Base-by-base conservation (phyloP, 2,113 vertebrate species). In the Canis aureus region DNA sequence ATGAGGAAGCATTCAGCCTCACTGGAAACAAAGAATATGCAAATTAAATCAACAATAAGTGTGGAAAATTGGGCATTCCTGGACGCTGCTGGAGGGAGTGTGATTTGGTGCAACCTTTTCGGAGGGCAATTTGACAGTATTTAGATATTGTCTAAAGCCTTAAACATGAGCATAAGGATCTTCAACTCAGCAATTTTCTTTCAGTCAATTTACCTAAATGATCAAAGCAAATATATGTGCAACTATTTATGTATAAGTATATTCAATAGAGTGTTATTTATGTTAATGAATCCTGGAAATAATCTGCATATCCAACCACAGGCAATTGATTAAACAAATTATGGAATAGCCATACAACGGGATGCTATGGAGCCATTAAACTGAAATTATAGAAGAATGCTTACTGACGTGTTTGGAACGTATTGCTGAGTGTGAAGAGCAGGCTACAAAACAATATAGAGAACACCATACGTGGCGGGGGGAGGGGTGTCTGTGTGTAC, bases 11-110 rank as follows among this genome's bases (percentile, higher is more conserved):
- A 60, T 73, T 97, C 71, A 84, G 88, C 57, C 84, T 91, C 66
- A 71, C 59, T 93, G 91, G 84, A 81, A 95, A 89, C 84, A 89
- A 93, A 87, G 87, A 83, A 90, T 97, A 97, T 82, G 96, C 86
- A 97, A 98, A 97, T 97, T 97, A 97, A 97, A 92, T 92, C 60
- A 92, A 87, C 49, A 91, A 35, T 6, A 66, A 88, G 49, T 64
- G 25, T 85, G 51, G 84, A 84, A 86, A 98, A 94, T 83, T 97
- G 85, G 87, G 91, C n/a, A 55, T 96, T 94, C 79, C 82, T 53
- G 20, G 13, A 38, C n/a, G 35, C 80, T 78, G 64, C 76, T 85
- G 53, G 87, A 92, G 80, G 49, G 32, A 78, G 62, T 12, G 59
- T 73, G 94, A 94, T 67, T 67, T 23, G 71, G 82, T 81, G 29